Percentiles rank a stretch among this genome's conserved stretches.
Evolutionary conservation across 2,797 vertebrate species (phyloP).

Genomic region (Pseudochromis fuscus): DNA sequence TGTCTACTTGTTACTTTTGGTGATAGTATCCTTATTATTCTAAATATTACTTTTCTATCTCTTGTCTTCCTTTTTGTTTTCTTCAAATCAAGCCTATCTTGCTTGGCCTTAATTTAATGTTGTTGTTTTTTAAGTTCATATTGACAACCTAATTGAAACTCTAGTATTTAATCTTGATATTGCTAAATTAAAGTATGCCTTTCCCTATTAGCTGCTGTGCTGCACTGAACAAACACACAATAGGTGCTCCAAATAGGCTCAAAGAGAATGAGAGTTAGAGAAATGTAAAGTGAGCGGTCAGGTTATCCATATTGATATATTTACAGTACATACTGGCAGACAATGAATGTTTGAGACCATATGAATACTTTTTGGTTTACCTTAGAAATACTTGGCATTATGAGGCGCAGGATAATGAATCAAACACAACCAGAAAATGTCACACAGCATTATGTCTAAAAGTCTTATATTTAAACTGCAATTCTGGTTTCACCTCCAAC

Average conservation of each 20-base stretch:
- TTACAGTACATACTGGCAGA: neutral
- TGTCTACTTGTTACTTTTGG: neutral
- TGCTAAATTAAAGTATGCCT: too few species aligned
- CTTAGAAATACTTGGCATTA: neutral
- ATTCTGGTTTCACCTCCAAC: neutral
- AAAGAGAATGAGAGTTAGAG: neutral
- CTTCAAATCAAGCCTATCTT: neutral
- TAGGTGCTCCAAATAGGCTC: neutral
- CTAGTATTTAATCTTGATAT: neutral
- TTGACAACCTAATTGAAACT: neutral
- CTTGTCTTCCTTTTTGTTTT: neutral
- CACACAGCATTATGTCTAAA: neutral
- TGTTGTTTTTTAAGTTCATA: neutral
- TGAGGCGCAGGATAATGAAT: neutral
- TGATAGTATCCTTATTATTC: too few species aligned
- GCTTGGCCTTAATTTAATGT: neutral
- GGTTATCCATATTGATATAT: neutral
- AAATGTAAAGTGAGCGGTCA: neutral
- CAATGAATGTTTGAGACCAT: neutral
- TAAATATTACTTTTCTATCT: neutral
- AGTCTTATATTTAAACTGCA: neutral
- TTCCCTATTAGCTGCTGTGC: neutral
- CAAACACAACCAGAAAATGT: neutral
- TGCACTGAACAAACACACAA: neutral
- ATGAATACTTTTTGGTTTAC: neutral